A percentile compares a stretch with the other conserved stretches of the same genome.
phyloP scores from a whole-genome alignment of 2,797 vertebrate species.

The Gouania willdenowi region DNA sequence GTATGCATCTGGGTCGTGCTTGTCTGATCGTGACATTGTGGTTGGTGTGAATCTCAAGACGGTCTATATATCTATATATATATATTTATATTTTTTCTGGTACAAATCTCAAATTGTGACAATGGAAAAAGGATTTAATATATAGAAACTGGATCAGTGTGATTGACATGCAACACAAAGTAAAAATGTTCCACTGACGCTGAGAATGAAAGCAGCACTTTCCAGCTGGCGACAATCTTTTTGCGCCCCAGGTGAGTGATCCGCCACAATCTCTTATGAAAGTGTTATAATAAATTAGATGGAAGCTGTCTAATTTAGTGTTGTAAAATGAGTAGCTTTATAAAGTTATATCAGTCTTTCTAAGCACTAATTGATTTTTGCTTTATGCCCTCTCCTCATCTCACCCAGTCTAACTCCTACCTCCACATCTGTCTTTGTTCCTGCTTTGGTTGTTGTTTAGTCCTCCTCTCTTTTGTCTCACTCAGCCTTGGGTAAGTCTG shows the following conservation, averaged over 20 bases:
- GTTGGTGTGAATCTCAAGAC: too few relatives aligned
- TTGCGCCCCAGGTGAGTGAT: not conserved
- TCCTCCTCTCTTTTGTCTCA: too few relatives aligned
- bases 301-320: constrained; percentile 11
- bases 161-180: not conserved
- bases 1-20: too few relatives aligned
- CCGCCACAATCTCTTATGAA: constrained; percentile 11
- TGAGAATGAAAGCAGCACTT: not conserved
- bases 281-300: constrained; percentile 1
- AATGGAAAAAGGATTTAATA: too few relatives aligned
- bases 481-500: constrained; percentile 18
- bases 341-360: constrained; percentile 25
- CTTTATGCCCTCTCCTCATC: constrained; percentile 21
- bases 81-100: too few relatives aligned
- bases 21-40: too few relatives aligned
- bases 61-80: too few relatives aligned
- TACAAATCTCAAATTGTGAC: too few relatives aligned
- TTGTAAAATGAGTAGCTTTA: constrained; percentile 27
- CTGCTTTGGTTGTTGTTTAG: too few relatives aligned
- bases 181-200: not conserved
- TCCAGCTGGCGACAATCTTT: not conserved
- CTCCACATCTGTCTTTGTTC: too few relatives aligned
- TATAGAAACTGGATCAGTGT: not conserved
- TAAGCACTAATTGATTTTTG: constrained; percentile 47
- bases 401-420: constrained; percentile 20